Percentiles rank a stretch among this genome's conserved stretches.
phyloP scores from a whole-genome alignment of 2,113 vertebrate genomes.

The Notiomystis cincta region DNA sequence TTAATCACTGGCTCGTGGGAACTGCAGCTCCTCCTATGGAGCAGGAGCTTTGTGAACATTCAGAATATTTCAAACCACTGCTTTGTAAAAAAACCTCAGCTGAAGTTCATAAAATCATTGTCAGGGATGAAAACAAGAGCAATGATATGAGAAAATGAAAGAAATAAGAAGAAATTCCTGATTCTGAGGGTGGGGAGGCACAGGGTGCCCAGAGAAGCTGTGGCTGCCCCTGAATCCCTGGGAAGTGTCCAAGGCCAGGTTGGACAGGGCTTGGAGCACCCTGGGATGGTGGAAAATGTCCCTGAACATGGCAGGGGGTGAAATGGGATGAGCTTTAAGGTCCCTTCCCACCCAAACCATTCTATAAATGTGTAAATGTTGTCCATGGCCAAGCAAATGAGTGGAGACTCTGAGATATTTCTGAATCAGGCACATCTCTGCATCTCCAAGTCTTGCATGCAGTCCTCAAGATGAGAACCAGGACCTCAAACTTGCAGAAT shows the following conservation, averaged over 20 bases:
- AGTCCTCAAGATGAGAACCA: background rate
- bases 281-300: fast-evolving
- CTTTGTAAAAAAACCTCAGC: background rate
- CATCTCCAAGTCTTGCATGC: background rate
- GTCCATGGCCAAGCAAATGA: background rate
- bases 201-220: background rate
- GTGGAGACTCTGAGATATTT: background rate
- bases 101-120: background rate
- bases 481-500: background rate
- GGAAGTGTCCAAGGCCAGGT: background rate
- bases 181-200: background rate
- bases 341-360: background rate
- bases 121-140: background rate
- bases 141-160: background rate
- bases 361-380: background rate
- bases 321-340: fast-evolving
- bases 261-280: fast-evolving
- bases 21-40: background rate
- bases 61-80: background rate
- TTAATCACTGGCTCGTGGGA: background rate
- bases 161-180: background rate
- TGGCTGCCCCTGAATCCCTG: background rate
- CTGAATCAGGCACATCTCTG: background rate
- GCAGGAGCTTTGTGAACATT: background rate
- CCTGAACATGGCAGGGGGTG: background rate